Evolutionary conservation across 1,140 invertebrate species (phyloP), one percentile per base, ranked within the genome.

Genomic region (Chironomus striatipennis): DNA sequence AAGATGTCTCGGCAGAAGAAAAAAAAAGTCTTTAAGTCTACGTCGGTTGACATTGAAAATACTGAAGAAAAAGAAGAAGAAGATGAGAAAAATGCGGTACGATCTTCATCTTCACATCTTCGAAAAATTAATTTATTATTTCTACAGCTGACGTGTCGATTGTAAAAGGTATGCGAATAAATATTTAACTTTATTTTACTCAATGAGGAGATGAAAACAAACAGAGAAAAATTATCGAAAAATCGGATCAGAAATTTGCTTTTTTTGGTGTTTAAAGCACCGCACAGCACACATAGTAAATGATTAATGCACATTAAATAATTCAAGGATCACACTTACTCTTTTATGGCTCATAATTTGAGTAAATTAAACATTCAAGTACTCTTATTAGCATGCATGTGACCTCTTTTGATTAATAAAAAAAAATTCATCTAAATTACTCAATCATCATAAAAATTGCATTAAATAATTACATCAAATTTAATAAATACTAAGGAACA

Each of bases 391-490:
- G 47, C 47, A 57, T 57, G 47, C 47, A 12, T 12, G 47, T 57
- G 47, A 57, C 47, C 47, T 57, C n/a, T 57, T n/a, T 57, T 15
- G 47, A 12, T n/a, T 34, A 34, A 34, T 34, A 34, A 34, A 34
- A 34, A 34, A n/a, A n/a, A n/a, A 9, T 47, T n/a, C 15, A 1
- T 57, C 12, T 15, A 57, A 57, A 57, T 57, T 57, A 57, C 47
- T n/a, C 47, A 34, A 34, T 57, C 47, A 57, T 57, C 47, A 57
- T n/a, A 57, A 57, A n/a, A 57, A 57, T 57, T 57, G 12, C 47
- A n/a, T n/a, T 57, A n/a, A 57, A 57, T 57, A 57, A 12, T n/a
- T n/a, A 57, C 12, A 47, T 47, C 15, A 12, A 47, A 15, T n/a
- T n/a, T n/a, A n/a, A n/a, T n/a, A n/a, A n/a, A n/a, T n/a, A n/a